Evolutionary conservation across 2,888 invertebrate species (phyloP).

Genomic region (Sturmia bella): DNA sequence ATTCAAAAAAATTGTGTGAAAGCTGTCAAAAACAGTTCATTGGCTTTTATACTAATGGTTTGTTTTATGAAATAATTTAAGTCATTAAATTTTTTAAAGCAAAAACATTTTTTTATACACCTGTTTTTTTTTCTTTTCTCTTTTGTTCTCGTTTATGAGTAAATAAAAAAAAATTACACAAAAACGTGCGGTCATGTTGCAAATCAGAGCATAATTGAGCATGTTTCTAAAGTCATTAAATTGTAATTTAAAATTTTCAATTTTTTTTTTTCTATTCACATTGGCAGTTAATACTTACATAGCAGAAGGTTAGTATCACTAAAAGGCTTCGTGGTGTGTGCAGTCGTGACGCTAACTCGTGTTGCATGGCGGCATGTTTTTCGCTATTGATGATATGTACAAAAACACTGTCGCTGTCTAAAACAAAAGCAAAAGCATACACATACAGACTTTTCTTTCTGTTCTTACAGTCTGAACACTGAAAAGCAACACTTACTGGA

Average conservation of each 20-base stretch:
- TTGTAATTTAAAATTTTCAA: background rate
- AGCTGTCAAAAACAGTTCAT: background rate
- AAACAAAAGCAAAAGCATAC: background rate
- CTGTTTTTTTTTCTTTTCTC: no score
- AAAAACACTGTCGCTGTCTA: slow-evolving; percentile 90
- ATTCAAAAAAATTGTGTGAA: no score
- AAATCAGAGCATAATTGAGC: background rate
- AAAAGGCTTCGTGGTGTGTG: slow-evolving; percentile 77
- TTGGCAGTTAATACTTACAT: slow-evolving; percentile 66
- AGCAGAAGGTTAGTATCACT: slow-evolving; percentile 73
- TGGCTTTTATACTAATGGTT: background rate
- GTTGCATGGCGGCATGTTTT: slow-evolving; percentile 86
- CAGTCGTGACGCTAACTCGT: slow-evolving; percentile 79
- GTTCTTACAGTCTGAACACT: background rate
- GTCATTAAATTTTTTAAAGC: no score
- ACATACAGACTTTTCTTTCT: background rate
- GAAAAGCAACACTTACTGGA: slow-evolving; percentile 83
- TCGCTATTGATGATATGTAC: slow-evolving; percentile 92
- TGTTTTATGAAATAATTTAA: no score
- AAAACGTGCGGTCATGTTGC: background rate
- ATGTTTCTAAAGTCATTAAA: background rate
- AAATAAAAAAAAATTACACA: background rate
- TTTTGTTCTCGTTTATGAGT: background rate
- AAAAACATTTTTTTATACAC: no score
- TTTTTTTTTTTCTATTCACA: background rate